Evolutionary conservation across 2,113 vertebrate genomes (phyloP).

Genomic region (Macrotus californicus): DNA sequence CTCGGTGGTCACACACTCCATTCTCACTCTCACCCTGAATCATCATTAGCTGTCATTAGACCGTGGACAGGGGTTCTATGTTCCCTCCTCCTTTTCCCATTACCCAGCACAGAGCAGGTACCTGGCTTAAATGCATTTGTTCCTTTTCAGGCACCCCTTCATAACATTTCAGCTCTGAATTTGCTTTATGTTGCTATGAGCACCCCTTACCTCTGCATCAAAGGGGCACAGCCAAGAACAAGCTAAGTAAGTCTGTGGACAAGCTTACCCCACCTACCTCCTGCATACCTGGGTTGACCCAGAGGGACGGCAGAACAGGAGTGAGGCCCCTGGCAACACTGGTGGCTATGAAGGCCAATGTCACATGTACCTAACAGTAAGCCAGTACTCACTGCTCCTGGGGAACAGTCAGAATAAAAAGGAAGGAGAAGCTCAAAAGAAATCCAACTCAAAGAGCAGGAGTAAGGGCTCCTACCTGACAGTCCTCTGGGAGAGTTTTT

Average conservation of each 20-base stretch:
- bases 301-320: neutral
- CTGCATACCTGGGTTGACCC: neutral
- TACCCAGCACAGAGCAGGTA: rapidly evolving
- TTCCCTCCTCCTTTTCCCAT: neutral
- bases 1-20: rapidly evolving
- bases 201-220: neutral
- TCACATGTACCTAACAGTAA: no score
- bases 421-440: neutral
- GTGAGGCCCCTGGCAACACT: neutral
- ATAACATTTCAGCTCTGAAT: neutral
- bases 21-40: neutral
- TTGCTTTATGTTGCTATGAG: neutral
- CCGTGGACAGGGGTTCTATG: rapidly evolving
- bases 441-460: neutral
- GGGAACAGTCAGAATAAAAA: neutral
- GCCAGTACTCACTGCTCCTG: neutral
- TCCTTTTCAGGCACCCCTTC: neutral
- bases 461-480: neutral
- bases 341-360: neutral
- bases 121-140: no score
- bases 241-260: neutral
- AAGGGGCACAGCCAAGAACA: neutral
- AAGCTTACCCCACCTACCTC: neutral
- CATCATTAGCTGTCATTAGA: neutral
- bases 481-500: neutral